A percentile compares a stretch with the other conserved stretches of the same genome.
Evolutionary conservation across 2,797 vertebrate genomes (phyloP).

Genomic region (Danio tinwini): DNA sequence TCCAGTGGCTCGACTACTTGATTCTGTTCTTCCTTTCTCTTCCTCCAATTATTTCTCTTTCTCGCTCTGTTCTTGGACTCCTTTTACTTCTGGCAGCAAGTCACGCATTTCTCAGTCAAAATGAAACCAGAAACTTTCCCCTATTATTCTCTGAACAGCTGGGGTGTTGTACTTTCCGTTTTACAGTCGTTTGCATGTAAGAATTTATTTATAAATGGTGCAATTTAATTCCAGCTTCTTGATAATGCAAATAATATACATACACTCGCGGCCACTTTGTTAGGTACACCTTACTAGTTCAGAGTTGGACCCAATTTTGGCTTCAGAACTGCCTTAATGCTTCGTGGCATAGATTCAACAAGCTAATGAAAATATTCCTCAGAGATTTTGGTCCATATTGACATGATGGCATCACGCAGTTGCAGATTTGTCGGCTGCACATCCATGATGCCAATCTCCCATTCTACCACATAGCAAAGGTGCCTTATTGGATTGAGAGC

Average conservation of each 20-base stretch:
- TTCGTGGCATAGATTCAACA: no score
- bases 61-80: conserved; percentile 8
- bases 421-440: no score
- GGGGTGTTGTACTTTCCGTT: not conserved
- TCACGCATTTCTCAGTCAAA: conserved; percentile 32
- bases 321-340: no score
- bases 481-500: no score
- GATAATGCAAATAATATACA: not conserved
- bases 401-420: no score
- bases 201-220: conserved; percentile 2
- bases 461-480: no score
- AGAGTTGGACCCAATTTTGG: no score
- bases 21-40: conserved; percentile 24
- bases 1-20: not conserved
- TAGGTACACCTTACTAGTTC: no score
- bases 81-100: not conserved
- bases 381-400: no score
- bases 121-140: conserved; percentile 39
- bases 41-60: conserved; percentile 35
- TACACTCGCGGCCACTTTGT: not conserved
- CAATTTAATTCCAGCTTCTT: not conserved
- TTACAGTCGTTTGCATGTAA: conserved; percentile 27
- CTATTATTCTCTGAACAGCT: not conserved
- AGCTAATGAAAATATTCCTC: no score
- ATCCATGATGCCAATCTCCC: no score